These are phyloP conservation scores for Dryobates pubescens DNA, from an alignment of 2,797 vertebrate genomes.

Conservation along the genomic window DNA sequence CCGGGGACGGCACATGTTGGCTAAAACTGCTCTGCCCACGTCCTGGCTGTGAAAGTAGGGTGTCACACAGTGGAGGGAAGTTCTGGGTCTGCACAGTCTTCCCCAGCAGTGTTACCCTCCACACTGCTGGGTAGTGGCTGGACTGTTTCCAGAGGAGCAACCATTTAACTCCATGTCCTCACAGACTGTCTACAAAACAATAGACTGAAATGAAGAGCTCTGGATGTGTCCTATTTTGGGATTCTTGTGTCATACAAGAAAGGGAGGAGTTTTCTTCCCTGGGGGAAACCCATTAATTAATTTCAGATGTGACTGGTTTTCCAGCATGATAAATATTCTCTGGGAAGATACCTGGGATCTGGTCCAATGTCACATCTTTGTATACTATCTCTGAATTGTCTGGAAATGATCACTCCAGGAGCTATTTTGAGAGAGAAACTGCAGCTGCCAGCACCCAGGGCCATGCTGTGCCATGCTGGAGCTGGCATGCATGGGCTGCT, in stretches of 20 bases:
- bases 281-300: neutral
- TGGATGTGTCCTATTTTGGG: neutral
- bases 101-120: neutral
- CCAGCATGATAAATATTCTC: neutral
- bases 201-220: neutral
- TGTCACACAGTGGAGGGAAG: accelerated
- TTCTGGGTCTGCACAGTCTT: neutral
- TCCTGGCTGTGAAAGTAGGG: neutral
- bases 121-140: neutral
- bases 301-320: neutral
- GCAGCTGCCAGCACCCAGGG: neutral
- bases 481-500: neutral
- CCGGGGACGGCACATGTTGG: accelerated
- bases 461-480: neutral
- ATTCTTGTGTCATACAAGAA: neutral
- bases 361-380: neutral
- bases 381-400: neutral
- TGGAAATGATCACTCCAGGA: neutral
- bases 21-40: neutral
- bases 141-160: accelerated
- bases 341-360: neutral
- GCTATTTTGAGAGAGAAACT: neutral
- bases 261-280: neutral
- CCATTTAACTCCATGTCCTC: neutral
- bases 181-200: neutral